Evolutionary conservation across 2,888 invertebrate species (phyloP).

Genomic region (Pyrrhia umbra): DNA sequence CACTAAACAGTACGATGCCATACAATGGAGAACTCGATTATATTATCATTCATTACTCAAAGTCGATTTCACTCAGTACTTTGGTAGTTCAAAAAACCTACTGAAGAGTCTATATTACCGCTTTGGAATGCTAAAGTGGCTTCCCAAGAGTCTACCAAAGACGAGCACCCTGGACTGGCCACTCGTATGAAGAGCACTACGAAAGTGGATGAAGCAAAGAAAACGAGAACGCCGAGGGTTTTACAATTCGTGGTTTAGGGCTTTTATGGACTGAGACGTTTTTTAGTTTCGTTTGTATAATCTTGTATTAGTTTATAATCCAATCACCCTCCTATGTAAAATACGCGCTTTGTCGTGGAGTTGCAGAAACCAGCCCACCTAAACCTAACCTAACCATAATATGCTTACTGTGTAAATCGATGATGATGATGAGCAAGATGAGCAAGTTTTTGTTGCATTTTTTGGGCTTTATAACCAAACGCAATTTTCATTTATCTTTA

Average conservation of each 20-base stretch:
- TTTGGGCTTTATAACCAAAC: no score
- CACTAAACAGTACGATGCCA: background rate
- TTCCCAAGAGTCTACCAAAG: conserved; percentile 13
- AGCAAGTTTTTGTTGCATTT: no score
- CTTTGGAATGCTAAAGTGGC: conserved; percentile 6
- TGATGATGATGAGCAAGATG: no score
- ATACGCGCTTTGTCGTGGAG: no score
- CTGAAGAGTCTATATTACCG: conserved; percentile 30
- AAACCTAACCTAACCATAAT: no score
- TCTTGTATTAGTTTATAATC: no score
- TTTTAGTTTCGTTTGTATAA: no score
- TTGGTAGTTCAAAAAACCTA: conserved; percentile 6
- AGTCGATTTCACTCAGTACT: background rate
- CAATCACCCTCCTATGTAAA: no score
- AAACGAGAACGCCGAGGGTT: conserved; percentile 9
- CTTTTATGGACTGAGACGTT: no score
- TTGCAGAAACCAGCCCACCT: no score
- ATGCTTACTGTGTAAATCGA: no score
- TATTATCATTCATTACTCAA: background rate
- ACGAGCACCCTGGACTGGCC: conserved; percentile 29
- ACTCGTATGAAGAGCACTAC: conserved; percentile 43
- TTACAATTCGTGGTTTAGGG: conserved; percentile 5
- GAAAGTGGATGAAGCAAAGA: conserved; percentile 35
- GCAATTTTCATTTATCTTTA: no score
- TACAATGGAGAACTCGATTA: background rate